Percentiles rank a stretch among this genome's conserved stretches.
Conservation (phyloP, 2,113 vertebrate genomes). For the Phodopus roborovskii region DNA sequence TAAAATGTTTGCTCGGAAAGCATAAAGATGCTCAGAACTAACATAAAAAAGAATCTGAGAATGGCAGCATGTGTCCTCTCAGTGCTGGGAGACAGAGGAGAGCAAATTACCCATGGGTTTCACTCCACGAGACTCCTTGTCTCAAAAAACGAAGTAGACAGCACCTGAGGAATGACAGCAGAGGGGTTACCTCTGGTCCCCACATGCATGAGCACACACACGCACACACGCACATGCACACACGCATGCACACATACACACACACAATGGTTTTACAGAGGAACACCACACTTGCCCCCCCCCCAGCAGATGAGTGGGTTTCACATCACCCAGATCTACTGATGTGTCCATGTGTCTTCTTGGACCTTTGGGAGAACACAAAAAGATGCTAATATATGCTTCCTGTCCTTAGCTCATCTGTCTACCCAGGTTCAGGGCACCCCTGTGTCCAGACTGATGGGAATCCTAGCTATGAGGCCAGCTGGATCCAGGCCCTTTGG, state of each 20-base stretch:
- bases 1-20: not conserved
- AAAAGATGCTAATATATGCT: not conserved
- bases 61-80: not conserved
- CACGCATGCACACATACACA: not conserved
- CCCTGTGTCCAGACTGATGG: slow-evolving; percentile 5
- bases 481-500: not conserved
- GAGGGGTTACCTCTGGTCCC: not conserved
- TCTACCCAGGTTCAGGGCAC: not conserved
- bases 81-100: not conserved
- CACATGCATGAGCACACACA: not conserved
- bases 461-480: not conserved
- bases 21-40: not conserved
- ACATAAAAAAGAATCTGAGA: not conserved
- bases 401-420: not conserved
- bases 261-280: not conserved
- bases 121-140: not conserved
- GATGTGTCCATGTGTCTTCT: not conserved
- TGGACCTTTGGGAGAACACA: not conserved
- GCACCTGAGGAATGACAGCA: not conserved
- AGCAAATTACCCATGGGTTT: not conserved
- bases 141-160: not conserved
- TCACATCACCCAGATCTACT: too few species aligned
- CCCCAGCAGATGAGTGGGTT: not conserved
- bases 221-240: not conserved
- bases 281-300: not conserved